phyloP scores from a whole-genome alignment of 2,113 vertebrate genomes.

The Stomatorhinus ivindoensis region DNA sequence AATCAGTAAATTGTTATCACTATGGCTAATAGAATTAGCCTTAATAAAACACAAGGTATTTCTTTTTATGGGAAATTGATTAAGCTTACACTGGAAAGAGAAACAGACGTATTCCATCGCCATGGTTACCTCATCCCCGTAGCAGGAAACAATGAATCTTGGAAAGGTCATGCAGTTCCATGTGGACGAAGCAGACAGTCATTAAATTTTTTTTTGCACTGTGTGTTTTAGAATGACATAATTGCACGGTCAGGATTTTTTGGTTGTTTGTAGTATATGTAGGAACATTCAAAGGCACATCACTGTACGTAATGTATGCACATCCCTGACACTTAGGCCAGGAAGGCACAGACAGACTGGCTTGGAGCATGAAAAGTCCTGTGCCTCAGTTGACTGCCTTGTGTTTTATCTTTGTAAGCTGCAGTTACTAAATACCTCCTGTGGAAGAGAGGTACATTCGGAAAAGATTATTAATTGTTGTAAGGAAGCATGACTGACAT shows the following conservation, averaged over 20 bases:
- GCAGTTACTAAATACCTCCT: not conserved
- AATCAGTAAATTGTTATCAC: not conserved
- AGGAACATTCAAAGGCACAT: not conserved
- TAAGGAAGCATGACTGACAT: not conserved
- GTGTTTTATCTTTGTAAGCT: not conserved
- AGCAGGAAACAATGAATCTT: not conserved
- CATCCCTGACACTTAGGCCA: not conserved
- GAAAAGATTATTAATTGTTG: not conserved
- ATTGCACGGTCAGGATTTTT: not conserved
- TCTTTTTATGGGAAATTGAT: not conserved
- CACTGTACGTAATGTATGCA: not conserved
- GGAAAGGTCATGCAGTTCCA: not conserved
- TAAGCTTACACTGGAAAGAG: not conserved
- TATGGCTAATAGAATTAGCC: not conserved
- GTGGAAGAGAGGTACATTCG: not conserved
- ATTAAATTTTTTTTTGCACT: not conserved
- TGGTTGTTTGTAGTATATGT: not conserved
- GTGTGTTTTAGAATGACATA: not conserved
- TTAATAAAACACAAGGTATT: not conserved
- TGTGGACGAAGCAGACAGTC: not conserved
- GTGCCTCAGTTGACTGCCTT: not conserved
- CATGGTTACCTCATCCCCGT: not conserved
- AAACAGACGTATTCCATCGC: not conserved
- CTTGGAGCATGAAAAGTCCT: not conserved
- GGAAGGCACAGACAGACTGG: not conserved